phyloP scores from a whole-genome alignment of 1,140 invertebrate species.

The Parapsyche elsis region DNA sequence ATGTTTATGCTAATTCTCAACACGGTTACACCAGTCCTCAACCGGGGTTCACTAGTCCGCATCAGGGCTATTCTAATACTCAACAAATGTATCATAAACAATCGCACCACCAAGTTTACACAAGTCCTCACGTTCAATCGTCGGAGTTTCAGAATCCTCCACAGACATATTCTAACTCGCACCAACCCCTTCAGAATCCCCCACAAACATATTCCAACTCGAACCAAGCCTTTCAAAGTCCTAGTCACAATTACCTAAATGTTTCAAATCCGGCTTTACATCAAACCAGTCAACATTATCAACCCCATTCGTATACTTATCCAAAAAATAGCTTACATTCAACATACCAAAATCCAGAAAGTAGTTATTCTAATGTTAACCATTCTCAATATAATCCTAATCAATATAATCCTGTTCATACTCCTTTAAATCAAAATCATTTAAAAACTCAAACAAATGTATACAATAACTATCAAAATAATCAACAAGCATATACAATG shows the following conservation, averaged over 20 bases:
- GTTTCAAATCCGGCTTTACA: slow-evolving; percentile 18
- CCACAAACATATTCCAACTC: slow-evolving; percentile 26
- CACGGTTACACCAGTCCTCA: slow-evolving; percentile 47
- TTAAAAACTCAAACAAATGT: slow-evolving; percentile 12
- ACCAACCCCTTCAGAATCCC: too few relatives aligned
- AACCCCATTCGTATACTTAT: slow-evolving; percentile 29
- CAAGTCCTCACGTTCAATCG: slow-evolving; percentile 58
- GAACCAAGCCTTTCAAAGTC: slow-evolving; percentile 10
- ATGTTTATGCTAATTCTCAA: slow-evolving; percentile 41
- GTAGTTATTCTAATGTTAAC: slow-evolving; percentile 34
- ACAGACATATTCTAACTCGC: too few relatives aligned
- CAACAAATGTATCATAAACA: slow-evolving; percentile 36
- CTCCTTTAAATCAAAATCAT: slow-evolving; percentile 37
- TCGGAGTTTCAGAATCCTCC: slow-evolving; percentile 62
- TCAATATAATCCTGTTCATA: slow-evolving; percentile 43
- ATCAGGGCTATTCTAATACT: slow-evolving; percentile 35
- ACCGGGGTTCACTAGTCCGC: slow-evolving; percentile 23
- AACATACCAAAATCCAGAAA: slow-evolving; percentile 29
- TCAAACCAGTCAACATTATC: slow-evolving; percentile 19
- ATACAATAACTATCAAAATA: slow-evolving; percentile 49
- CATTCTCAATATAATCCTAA: slow-evolving; percentile 41
- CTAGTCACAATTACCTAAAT: slow-evolving; percentile 23
- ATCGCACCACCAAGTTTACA: slow-evolving; percentile 17
- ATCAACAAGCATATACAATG: slow-evolving; percentile 16
- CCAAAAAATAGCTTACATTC: slow-evolving; percentile 14